phyloP scores from a whole-genome alignment of 2,113 vertebrate species.

The Glaucidium brasilianum region DNA sequence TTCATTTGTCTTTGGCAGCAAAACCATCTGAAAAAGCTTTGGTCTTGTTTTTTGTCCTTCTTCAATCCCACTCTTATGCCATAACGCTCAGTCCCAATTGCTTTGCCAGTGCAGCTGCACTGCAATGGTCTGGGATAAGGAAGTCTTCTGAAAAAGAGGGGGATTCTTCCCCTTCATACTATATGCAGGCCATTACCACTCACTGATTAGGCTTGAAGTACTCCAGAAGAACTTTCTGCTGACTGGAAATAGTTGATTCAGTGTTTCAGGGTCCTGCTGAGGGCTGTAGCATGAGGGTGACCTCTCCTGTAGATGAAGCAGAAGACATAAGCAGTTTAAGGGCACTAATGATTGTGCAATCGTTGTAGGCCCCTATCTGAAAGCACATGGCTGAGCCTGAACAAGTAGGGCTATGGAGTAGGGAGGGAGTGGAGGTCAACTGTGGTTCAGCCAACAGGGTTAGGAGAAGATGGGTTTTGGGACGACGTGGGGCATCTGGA shows the following conservation, averaged over 20 bases:
- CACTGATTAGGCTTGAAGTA: accelerated
- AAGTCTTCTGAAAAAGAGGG: neutral
- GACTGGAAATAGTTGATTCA: neutral
- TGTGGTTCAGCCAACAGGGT: neutral
- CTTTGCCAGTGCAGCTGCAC: neutral
- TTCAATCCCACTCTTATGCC: neutral
- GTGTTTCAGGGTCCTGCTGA: neutral
- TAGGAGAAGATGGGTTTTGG: neutral
- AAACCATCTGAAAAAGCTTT: neutral
- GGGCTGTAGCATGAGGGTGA: neutral
- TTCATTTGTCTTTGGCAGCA: neutral
- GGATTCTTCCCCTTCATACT: neutral
- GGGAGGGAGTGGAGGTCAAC: neutral
- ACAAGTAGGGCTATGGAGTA: accelerated
- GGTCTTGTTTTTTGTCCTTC: neutral
- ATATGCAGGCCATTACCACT: neutral
- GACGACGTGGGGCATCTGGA: neutral
- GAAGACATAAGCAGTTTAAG: neutral
- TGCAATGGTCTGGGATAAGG: neutral
- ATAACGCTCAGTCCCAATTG: neutral
- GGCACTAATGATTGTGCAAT: neutral
- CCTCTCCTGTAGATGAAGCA: neutral
- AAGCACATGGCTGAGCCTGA: neutral
- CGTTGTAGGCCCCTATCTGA: neutral
- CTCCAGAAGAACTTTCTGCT: neutral